Percentiles rank a stretch among this genome's conserved stretches.
Evolutionary conservation across 2,113 vertebrate species (phyloP).

Genomic region (Hepsetus odoe): DNA sequence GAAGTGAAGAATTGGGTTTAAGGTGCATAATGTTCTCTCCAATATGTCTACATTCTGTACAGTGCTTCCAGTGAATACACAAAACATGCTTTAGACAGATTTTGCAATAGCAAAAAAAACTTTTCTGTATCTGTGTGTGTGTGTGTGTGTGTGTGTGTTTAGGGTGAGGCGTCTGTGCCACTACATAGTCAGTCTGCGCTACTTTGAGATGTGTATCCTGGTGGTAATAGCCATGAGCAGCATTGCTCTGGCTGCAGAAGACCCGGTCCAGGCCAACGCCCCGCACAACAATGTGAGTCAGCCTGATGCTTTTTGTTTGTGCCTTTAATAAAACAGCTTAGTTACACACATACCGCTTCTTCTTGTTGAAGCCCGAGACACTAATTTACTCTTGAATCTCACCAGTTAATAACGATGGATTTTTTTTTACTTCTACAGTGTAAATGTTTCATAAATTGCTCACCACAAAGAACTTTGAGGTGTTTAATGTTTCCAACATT

Average conservation of each 20-base stretch:
- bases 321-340: neutral
- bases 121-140: neutral
- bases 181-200: conserved; percentile 91
- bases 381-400: too few relatives aligned
- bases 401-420: too few relatives aligned
- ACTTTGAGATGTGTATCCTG: conserved; percentile 97
- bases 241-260: conserved; percentile 93
- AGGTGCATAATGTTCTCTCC: too few relatives aligned
- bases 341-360: too few relatives aligned
- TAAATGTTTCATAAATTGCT: too few relatives aligned
- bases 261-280: conserved; percentile 89
- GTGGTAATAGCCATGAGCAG: conserved; percentile 95
- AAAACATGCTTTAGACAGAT: too few relatives aligned
- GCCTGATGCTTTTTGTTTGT: neutral
- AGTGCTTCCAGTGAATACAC: neutral
- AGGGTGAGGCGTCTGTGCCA: conserved; percentile 92
- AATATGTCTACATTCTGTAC: neutral
- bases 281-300: conserved; percentile 87
- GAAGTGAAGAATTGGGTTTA: too few relatives aligned
- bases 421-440: too few relatives aligned
- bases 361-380: too few relatives aligned
- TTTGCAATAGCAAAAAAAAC: too few relatives aligned
- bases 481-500: too few relatives aligned
- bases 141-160: conserved; percentile 14
- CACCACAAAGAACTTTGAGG: too few relatives aligned